Percentiles rank a stretch among this genome's conserved stretches.
Conservation (phyloP, 2,113 vertebrate species). For the Myocastor coypus region DNA sequence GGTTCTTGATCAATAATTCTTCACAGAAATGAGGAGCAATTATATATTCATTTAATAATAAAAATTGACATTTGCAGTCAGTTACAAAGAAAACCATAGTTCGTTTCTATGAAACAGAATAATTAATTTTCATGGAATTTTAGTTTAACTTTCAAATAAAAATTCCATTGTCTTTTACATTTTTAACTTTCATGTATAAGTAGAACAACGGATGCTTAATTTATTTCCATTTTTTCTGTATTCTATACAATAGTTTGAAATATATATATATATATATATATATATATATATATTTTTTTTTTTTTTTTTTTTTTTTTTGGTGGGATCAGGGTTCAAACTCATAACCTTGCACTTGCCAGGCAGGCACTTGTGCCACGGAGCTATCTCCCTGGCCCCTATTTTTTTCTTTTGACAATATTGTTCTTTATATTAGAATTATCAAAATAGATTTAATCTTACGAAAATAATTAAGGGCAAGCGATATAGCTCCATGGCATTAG, state of each 20-base stretch:
- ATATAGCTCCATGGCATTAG: too few relatives aligned
- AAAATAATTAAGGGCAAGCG: not conserved
- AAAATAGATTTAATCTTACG: slow-evolving; percentile 6
- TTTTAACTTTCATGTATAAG: not conserved
- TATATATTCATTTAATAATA: not conserved
- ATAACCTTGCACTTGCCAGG: too few relatives aligned
- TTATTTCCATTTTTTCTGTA: not conserved
- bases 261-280: too few relatives aligned
- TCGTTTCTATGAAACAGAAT: slow-evolving; percentile 11
- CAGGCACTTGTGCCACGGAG: too few relatives aligned
- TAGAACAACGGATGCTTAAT: not conserved
- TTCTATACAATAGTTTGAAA: not conserved
- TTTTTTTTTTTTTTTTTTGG: too few relatives aligned
- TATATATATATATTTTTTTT: too few relatives aligned
- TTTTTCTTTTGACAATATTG: not conserved
- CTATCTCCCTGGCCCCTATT: too few relatives aligned
- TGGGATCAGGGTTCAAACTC: too few relatives aligned
- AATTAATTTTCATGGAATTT: not conserved
- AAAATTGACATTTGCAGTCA: slow-evolving; percentile 3
- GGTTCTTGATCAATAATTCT: not conserved
- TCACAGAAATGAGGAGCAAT: slow-evolving; percentile 22
- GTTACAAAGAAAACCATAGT: not conserved
- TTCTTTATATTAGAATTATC: not conserved
- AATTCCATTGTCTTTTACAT: not conserved
- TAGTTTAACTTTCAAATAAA: not conserved